A percentile compares a stretch with the other conserved stretches of the same genome.
Evolutionary conservation across 2,888 invertebrate species (phyloP).

Genomic region (Oasisia sp.): DNA sequence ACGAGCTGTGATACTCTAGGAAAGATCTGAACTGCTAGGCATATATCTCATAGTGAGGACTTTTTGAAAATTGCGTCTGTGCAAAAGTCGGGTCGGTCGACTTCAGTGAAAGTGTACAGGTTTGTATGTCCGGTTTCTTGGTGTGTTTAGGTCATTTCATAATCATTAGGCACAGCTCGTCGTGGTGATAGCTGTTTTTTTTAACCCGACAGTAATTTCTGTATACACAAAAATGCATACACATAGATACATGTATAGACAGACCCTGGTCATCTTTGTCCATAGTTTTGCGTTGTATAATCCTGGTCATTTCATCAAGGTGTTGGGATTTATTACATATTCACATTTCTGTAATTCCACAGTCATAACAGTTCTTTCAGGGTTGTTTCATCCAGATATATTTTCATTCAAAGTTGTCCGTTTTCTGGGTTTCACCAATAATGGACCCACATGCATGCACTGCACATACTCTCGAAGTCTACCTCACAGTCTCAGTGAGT

Average conservation of each 20-base stretch:
- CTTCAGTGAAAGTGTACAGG: neutral
- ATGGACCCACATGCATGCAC: neutral
- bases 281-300: neutral
- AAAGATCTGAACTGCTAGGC: slow-evolving; percentile 11
- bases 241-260: neutral
- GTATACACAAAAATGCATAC: neutral
- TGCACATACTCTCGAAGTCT: neutral
- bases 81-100: neutral
- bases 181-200: neutral
- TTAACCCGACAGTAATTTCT: neutral
- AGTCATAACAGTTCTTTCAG: neutral
- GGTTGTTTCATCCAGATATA: neutral
- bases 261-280: neutral
- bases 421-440: neutral
- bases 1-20: slow-evolving; percentile 13
- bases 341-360: neutral
- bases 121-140: neutral
- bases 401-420: neutral
- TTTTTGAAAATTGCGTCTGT: neutral
- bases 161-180: neutral
- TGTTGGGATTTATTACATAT: neutral
- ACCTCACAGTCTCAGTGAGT: too few species aligned
- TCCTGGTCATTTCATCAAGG: neutral
- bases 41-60: neutral
- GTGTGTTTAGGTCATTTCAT: neutral